A percentile compares a stretch with the other conserved stretches of the same genome.
Evolutionary conservation across 2,113 vertebrate species (phyloP).

Genomic region (Lanius ludovicianus): DNA sequence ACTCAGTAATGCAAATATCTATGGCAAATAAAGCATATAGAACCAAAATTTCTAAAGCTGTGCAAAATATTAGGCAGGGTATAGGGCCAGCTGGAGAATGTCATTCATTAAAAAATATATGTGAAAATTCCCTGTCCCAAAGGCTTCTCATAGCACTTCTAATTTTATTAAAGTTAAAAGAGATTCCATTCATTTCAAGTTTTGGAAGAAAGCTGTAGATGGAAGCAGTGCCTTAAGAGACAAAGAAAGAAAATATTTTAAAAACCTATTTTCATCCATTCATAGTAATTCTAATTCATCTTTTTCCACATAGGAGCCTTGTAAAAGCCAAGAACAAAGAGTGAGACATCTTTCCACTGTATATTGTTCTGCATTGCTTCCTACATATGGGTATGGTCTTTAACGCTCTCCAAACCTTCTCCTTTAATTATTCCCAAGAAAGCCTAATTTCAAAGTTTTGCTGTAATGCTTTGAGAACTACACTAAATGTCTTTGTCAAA

Average conservation of each 20-base stretch:
- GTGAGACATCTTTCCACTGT: background rate
- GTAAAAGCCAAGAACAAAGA: background rate
- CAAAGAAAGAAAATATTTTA: background rate
- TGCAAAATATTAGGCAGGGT: background rate
- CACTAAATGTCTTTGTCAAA: background rate
- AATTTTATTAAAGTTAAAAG: constrained; percentile 29
- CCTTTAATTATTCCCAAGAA: background rate
- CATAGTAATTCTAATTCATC: background rate
- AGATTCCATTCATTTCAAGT: constrained; percentile 15
- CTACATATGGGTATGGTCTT: background rate
- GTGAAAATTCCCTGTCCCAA: background rate
- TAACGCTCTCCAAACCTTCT: background rate
- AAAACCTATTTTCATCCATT: constrained; percentile 5
- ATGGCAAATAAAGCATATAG: background rate
- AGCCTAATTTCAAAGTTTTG: background rate
- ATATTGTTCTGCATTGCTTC: background rate
- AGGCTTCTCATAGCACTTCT: constrained; percentile 10
- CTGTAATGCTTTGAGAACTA: background rate
- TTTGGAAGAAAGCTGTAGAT: constrained; percentile 34
- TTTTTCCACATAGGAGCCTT: background rate
- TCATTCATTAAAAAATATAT: constrained; percentile 1
- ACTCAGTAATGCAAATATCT: background rate
- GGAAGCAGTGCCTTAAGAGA: constrained; percentile 26
- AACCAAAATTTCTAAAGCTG: background rate
- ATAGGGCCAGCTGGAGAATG: background rate